Evolutionary conservation across 2,888 invertebrate genomes (phyloP), one percentile per base, ranked within the genome.

Genomic region (Andrena flavipes): DNA sequence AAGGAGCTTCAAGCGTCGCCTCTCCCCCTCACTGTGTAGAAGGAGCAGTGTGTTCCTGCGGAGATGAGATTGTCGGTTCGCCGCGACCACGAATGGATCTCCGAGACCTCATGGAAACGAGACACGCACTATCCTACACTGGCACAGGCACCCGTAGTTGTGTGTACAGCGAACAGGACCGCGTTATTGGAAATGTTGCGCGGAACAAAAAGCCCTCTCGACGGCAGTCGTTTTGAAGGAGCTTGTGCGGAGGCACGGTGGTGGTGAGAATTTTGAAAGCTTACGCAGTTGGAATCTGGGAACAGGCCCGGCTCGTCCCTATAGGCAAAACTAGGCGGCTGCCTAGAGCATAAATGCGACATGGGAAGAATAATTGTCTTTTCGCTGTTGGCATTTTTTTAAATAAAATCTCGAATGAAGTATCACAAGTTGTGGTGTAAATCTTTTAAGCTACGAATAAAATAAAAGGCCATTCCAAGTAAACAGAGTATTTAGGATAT

Each of bases 11-110:
- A 8, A 80, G 85, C 75, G 70, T 73, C 81, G 76, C 29, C 35
- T 54, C 76, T 26, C 10, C 68, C 4, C n/a, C 80, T 62, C 60
- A 30, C 42, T 68, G 60, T 67, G 51, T 23, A 59, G 54, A 62
- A 62, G 73, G 65, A 74, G 71, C 78, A 54, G 70, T 69, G 77
- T 84, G 87, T 82, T 86, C 82, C 77, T 74, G 82, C 42, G 59
- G 76, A 84, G 82, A 87, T 82, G 87, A 85, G 87, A 87, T 85
- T 87, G 80, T 84, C 75, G 79, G 76, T 56, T 71, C 67, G 74
- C 67, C 86, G 64, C 76, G 26, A n/a, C 72, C 83, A 71, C 77
- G 70, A 71, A 80, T 72, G 68, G 76, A 68, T 84, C 73, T 65
- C 62, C 62, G 74, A 76, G 65, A 68, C 30, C 63, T 16, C 29